A percentile compares a stretch with the other conserved stretches of the same genome.
These are phyloP conservation scores for Stegostoma tigrinum DNA, from an alignment of 2,113 vertebrate species.

Conservation along the genomic window DNA sequence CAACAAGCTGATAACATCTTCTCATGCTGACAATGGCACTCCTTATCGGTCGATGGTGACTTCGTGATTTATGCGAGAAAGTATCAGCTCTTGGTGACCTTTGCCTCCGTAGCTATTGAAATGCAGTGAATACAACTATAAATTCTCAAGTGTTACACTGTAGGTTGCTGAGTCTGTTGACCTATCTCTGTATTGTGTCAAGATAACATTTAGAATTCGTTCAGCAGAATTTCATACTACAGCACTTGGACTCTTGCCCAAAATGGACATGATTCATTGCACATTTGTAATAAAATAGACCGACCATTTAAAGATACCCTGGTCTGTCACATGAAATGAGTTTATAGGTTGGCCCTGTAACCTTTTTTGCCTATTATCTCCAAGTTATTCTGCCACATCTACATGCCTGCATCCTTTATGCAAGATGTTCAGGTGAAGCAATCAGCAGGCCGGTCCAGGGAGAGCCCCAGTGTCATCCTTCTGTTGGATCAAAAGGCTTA, in stretches of 20 bases:
- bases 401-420: not conserved
- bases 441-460: not conserved
- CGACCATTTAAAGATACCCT: not conserved
- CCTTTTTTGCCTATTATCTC: not conserved
- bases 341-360: not conserved
- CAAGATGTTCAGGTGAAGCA: not conserved
- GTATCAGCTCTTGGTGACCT: not conserved
- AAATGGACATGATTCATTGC: slow-evolving; percentile 29
- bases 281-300: not conserved
- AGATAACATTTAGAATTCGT: slow-evolving; percentile 36
- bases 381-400: not conserved
- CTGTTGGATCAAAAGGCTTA: not conserved
- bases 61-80: not conserved
- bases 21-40: not conserved
- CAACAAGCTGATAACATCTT: not conserved
- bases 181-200: slow-evolving; percentile 13
- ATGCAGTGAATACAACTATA: not conserved
- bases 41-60: slow-evolving; percentile 10
- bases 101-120: not conserved
- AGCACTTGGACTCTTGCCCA: not conserved
- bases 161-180: slow-evolving; percentile 3
- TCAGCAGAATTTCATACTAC: not conserved
- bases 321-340: not conserved
- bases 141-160: slow-evolving; percentile 22
- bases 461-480: not conserved